These are phyloP conservation scores for Lucifuga dentata DNA, from an alignment of 2,113 vertebrate genomes.

Conservation along the genomic window DNA sequence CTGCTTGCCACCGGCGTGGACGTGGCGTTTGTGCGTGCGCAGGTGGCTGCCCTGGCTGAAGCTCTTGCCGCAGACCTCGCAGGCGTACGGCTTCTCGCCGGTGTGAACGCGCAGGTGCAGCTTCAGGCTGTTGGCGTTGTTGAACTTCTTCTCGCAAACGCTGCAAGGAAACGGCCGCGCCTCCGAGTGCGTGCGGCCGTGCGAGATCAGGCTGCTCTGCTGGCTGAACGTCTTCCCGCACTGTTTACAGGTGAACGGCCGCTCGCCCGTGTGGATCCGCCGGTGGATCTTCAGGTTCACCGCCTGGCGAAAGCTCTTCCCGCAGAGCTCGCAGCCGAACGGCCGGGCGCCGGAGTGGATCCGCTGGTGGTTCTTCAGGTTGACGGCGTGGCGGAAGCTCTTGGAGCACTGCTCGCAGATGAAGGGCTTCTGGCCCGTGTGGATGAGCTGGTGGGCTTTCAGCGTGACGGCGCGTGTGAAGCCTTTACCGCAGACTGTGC, in stretches of 20 bases:
- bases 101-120: constrained; percentile 79
- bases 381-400: constrained; percentile 76
- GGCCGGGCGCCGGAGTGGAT: constrained; percentile 78
- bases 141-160: constrained; percentile 78
- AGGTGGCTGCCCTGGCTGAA: constrained; percentile 84
- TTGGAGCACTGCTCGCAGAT: constrained; percentile 73
- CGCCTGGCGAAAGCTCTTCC: constrained; percentile 78
- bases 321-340: constrained; percentile 76
- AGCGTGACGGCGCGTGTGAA: constrained; percentile 81
- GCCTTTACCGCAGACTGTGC: constrained; percentile 74
- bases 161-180: constrained; percentile 73
- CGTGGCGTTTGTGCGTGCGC: constrained; percentile 78
- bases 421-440: constrained; percentile 79
- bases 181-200: constrained; percentile 76
- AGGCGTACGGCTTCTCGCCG: constrained; percentile 80
- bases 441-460: constrained; percentile 78
- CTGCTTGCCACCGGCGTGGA: constrained; percentile 82
- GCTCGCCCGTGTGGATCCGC: constrained; percentile 81
- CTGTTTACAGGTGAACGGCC: constrained; percentile 75
- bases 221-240: constrained; percentile 83
- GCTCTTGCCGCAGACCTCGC: constrained; percentile 74
- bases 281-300: constrained; percentile 82
- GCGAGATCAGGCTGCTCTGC: constrained; percentile 80
- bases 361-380: constrained; percentile 78
- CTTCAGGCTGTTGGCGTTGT: constrained; percentile 82